Evolutionary conservation across 2,888 invertebrate genomes (phyloP), one percentile per base, ranked within the genome.

Genomic region (Embidobia sp.): DNA sequence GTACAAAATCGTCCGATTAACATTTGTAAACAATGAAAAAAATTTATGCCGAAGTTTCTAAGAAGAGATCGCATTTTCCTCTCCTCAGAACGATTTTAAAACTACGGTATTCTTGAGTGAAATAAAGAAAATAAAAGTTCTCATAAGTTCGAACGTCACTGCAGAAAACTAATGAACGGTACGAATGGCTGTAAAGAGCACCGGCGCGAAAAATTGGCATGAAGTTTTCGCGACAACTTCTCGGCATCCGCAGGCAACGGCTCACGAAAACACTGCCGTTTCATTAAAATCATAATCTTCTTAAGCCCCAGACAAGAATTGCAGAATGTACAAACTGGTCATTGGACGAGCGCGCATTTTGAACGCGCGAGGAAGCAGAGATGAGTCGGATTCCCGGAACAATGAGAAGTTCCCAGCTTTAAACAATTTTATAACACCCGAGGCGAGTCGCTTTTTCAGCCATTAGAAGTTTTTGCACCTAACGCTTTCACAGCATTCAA

Each of bases 381-480:
- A 53, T 13, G 55, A 40, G 57, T 42, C 57, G 31, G 37, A 59
- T 49, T 40, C 29, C 16, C 35, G 10, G 40, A 57, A 74, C 74
- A 74, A 74, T 48, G 37, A 7, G 22, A 51, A 59, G 42, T 74
- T 66, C 31, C 51, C 66, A 29, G 49, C 55, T 69, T 75, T 75
- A 67, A 75, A 69, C 55, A 75, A 75, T 69, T 75, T 75, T 55
- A 69, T 37, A 67, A 75, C 75, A 67, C 67, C 63, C 55, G 27
- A 42, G 55, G 74, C 67, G 35, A 29, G 33, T 44, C 64, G 53
- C 67, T 48, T 59, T 67, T 74, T 53, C 74, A 53, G 48, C 48
- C 74, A 74, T 74, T 74, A 74, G 61, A 74, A 74, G 67, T 74
- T 74, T 74, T 61, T 53, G 53, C 29, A 33, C 67, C 66, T 61